Conservation (phyloP, 2,888 invertebrate genomes). For the Drosophila melanosoma region DNA sequence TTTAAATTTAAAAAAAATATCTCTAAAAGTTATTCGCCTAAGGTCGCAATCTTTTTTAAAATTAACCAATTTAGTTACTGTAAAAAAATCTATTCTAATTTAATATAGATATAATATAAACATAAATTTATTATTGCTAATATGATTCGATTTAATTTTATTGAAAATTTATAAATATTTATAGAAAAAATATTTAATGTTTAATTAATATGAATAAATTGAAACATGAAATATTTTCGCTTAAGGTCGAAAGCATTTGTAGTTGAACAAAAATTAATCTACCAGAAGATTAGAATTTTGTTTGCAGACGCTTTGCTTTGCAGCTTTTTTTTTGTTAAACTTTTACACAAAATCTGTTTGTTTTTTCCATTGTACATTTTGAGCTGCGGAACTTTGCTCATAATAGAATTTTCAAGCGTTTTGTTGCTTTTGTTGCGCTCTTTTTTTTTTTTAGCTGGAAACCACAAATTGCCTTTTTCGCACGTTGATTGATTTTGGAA, state of each 20-base stretch:
- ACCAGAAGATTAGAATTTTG: not conserved
- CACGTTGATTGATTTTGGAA: slow-evolving; percentile 79
- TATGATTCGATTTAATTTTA: not conserved
- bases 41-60: not conserved
- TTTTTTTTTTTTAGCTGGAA: slow-evolving; percentile 41
- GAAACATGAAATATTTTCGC: not conserved
- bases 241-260: not conserved
- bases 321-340: not conserved
- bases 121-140: not conserved
- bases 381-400: slow-evolving; percentile 67
- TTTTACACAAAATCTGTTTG: not conserved
- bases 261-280: not conserved
- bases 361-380: slow-evolving; percentile 4
- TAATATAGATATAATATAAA: too few relatives aligned
- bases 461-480: slow-evolving; percentile 79
- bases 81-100: not conserved
- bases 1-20: not conserved
- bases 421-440: slow-evolving; percentile 37
- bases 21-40: not conserved
- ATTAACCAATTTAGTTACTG: not conserved
- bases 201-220: not conserved
- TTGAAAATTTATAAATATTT: too few relatives aligned
- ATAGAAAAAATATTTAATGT: not conserved
- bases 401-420: slow-evolving; percentile 75
- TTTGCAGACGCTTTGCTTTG: not conserved